Base-by-base conservation (phyloP, 1,140 invertebrate species). In the Drosophila arizonae region DNA sequence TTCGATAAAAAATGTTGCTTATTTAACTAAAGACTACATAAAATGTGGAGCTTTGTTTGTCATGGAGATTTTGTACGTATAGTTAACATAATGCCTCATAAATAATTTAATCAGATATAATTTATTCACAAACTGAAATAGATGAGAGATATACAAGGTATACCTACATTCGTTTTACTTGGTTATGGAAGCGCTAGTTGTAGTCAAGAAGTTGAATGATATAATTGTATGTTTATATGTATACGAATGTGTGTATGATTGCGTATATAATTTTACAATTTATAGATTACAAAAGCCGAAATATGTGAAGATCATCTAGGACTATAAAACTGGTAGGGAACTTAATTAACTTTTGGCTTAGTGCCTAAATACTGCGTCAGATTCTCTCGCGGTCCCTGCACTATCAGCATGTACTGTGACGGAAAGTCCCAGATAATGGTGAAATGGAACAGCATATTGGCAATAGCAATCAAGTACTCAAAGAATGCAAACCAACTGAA, bases 401-500 rank as follows among this genome's bases (percentile, higher is more conserved):
- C 94, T 55, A 97, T 95, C 71, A 97, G 93, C 70, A 97, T 92
- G 77, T 95, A 94, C 90, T 97, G 96, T 52, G 94, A 94, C 33
- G 96, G 96, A 92, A 98, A 97, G 92, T 98, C 97, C 82, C 95
- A 93, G 62, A 97, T 95, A 33, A 97, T 96, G 10, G 96, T 96
- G 24, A 96, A 94, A 90, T 98, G 97, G 92, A 97, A 98, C 43
- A 95, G 95, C 96, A 98, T 98, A 91, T 98, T 98, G 85, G 96
- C 95, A 46, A 95, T 95, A 48, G 97, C 97, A 89, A 98, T 95
- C 71, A 97, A 94, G 92, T 98, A 98, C 91, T 98, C 97, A 91
- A 96, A 97, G 48, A 97, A 93, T 3, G 97, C 97, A 92, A 98
- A 98, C 95, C 96, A 97, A 91, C 96, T 98, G 92, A 98, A 98